A percentile compares a stretch with the other conserved stretches of the same genome.
phyloP scores from a whole-genome alignment of 2,113 vertebrate genomes.

The Phalacrocorax aristotelis region DNA sequence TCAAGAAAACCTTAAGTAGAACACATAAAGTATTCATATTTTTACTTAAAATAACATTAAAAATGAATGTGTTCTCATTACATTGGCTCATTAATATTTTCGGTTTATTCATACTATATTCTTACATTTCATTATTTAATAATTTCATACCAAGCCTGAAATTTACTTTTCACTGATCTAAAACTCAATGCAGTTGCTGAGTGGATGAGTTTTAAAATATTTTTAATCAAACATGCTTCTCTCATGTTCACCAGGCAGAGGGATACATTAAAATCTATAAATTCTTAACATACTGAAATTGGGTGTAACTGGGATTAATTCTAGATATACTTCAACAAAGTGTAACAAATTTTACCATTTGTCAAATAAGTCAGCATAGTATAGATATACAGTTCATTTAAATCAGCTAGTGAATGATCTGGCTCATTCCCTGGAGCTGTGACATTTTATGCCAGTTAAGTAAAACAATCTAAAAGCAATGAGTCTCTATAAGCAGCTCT shows the following conservation, averaged over 20 bases:
- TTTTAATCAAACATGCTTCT: neutral
- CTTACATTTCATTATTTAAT: conserved; percentile 33
- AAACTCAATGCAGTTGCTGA: neutral
- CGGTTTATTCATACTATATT: conserved; percentile 38
- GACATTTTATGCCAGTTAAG: neutral
- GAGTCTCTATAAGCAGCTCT: neutral
- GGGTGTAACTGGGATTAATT: neutral
- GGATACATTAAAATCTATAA: neutral
- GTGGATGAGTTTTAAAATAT: neutral
- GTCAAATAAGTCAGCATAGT: neutral
- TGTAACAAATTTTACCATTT: neutral
- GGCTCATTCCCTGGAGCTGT: neutral
- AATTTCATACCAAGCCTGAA: neutral
- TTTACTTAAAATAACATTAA: conserved; percentile 71
- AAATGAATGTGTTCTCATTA: conserved; percentile 54
- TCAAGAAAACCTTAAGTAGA: conserved; percentile 45
- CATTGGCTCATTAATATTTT: conserved; percentile 45
- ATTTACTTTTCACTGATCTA: neutral
- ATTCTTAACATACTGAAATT: neutral
- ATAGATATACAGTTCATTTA: neutral
- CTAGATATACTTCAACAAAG: neutral
- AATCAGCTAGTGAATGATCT: neutral
- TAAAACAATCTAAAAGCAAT: neutral
- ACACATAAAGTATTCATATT: conserved; percentile 66
- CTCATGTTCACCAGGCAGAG: neutral